Evolutionary conservation across 2,888 invertebrate species (phyloP).

Genomic region (Creontiades dilutus): DNA sequence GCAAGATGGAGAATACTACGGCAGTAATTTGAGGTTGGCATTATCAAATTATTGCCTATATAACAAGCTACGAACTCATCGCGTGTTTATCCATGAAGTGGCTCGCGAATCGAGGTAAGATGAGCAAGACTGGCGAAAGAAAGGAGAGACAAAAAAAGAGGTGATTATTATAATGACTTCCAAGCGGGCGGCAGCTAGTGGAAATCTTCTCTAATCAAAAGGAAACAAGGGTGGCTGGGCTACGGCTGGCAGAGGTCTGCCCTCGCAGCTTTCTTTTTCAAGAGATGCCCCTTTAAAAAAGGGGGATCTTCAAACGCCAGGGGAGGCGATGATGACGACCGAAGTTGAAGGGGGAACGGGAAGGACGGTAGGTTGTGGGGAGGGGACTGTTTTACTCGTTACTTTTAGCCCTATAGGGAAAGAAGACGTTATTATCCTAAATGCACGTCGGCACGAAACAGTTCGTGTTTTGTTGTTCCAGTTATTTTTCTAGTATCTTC

Average conservation of each 20-base stretch:
- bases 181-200: constrained; percentile 2
- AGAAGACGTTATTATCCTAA: not conserved
- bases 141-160: not conserved
- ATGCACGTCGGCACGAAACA: too few species aligned
- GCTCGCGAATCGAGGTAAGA: not conserved
- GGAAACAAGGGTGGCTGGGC: not conserved
- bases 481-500: too few species aligned
- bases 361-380: too few species aligned
- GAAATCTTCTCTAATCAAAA: constrained; percentile 39
- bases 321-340: constrained; percentile 9
- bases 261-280: not conserved
- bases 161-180: constrained; percentile 42
- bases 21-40: too few species aligned
- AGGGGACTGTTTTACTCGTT: too few species aligned
- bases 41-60: not conserved
- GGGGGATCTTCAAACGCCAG: constrained; percentile 8
- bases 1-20: too few species aligned
- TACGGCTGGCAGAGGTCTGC: not conserved
- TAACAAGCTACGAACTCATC: constrained; percentile 2
- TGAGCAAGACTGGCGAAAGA: not conserved
- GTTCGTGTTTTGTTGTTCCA: too few species aligned
- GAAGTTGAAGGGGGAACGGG: too few species aligned
- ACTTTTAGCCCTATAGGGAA: constrained; percentile 14
- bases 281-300: not conserved
- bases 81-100: not conserved